Conservation (phyloP, 2,797 vertebrate species). For the Halcyon badia region DNA sequence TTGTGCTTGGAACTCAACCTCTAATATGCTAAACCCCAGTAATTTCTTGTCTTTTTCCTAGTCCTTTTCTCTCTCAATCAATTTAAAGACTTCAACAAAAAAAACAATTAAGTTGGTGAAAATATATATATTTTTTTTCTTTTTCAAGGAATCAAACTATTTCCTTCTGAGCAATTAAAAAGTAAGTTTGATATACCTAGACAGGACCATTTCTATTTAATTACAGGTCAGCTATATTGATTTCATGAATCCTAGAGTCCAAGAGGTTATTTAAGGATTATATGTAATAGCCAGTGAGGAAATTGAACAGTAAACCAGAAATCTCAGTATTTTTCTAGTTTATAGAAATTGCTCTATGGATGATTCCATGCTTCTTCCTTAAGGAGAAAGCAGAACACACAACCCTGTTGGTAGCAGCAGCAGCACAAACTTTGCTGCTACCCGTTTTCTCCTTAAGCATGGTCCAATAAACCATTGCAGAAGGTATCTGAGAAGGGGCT, state of each 20-base stretch:
- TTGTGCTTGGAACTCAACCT: neutral
- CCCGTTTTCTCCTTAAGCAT: neutral
- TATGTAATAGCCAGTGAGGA: neutral
- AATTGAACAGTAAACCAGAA: neutral
- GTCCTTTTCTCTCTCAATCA: neutral
- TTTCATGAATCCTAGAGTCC: neutral
- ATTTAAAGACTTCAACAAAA: slow-evolving; percentile 9
- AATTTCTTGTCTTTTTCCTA: neutral
- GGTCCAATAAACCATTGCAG: neutral
- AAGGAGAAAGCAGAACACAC: neutral
- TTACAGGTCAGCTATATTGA: neutral
- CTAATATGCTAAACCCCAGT: neutral
- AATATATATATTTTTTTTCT: neutral
- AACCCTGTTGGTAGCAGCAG: neutral
- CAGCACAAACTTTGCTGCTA: neutral
- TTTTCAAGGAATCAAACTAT: neutral
- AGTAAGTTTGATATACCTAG: neutral
- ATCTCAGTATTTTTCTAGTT: neutral
- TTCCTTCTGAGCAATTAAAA: slow-evolving; percentile 43
- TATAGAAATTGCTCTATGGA: neutral
- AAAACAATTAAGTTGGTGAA: slow-evolving; percentile 44
- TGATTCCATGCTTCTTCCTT: neutral
- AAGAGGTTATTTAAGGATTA: neutral
- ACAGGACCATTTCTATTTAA: neutral
- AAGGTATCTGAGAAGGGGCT: neutral